phyloP scores from a whole-genome alignment of 2,113 vertebrate genomes.

The Aptenodytes patagonicus region DNA sequence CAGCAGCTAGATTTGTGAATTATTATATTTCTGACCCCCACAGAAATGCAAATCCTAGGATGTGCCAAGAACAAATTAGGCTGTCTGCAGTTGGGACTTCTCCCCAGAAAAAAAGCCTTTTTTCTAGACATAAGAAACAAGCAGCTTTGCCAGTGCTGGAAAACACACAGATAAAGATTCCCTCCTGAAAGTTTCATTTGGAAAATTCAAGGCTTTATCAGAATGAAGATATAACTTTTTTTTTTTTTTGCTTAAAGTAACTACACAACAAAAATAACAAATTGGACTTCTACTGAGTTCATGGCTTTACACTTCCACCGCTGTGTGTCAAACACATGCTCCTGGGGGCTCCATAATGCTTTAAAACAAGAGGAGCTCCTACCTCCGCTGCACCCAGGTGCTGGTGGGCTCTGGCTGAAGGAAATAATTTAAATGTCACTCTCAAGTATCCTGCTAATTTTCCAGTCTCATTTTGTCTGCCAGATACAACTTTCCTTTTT shows the following conservation, averaged over 20 bases:
- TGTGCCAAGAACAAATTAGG: conserved; percentile 70
- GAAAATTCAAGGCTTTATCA: conserved; percentile 13
- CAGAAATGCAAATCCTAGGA: background rate
- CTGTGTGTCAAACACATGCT: background rate
- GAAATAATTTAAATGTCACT: background rate
- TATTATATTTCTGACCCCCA: conserved; percentile 48
- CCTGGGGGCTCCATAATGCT: background rate
- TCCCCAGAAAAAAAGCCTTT: background rate
- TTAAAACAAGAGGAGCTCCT: background rate
- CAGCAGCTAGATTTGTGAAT: conserved; percentile 34
- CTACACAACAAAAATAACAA: background rate
- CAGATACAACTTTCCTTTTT: background rate
- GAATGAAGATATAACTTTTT: background rate
- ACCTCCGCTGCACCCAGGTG: background rate
- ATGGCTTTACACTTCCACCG: background rate
- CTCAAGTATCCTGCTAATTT: background rate
- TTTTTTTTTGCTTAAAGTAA: background rate
- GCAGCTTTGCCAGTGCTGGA: background rate
- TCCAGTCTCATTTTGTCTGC: background rate
- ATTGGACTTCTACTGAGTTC: background rate
- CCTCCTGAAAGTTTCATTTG: background rate
- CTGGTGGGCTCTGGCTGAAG: background rate
- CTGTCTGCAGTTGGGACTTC: conserved; percentile 51
- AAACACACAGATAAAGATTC: conserved; percentile 17
- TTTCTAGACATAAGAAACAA: conserved; percentile 22